Evolutionary conservation across 2,797 vertebrate species (phyloP), one percentile per base, ranked within the genome.

Genomic region (Channa striata): DNA sequence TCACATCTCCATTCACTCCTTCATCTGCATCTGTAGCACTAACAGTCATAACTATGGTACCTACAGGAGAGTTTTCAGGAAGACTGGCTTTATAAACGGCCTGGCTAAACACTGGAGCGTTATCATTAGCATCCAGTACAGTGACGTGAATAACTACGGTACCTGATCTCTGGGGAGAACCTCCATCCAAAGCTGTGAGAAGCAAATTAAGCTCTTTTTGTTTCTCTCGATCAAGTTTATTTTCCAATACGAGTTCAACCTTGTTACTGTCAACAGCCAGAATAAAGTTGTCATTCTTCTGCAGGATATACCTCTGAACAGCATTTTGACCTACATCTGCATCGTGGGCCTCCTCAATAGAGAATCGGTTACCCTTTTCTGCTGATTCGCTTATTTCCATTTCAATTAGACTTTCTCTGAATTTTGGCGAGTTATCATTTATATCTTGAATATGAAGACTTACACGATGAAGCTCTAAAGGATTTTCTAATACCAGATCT

Each of bases 351-450:
- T 89, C 86, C 21, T 89, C 89, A 2, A 94, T 78, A 5, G 84
- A 69, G 68, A 93, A 91, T 9, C 76, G 86, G 4, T 66, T 81
- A 2, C 90, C 92, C 4, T 85, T 88, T 0, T 0, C 68, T 0
- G 89, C 81, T 1, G 82, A 59, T 37, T 93, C 93, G 0, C 21
- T 8, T n/a, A 94, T 93, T 82, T 91, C 91, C 74, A 92, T 59
- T 65, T 89, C 61, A n/a, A 91, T 80, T 14, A 80, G 9, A 8
- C 89, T 43, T 0, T 69, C 37, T 2, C 50, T 76, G 58, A 95
- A 95, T 44, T 25, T 17, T 0, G 94, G 93, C 0, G 89, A 67
- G 60, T 95, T 94, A 47, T 95, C 94, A 63, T 95, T 95, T 14
- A 94, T 69, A 68, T 95, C 94, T 43, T 83, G 83, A 66, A 95